Conservation (phyloP, 2,888 invertebrate genomes). For the Chalcosyrphus nemorum region DNA sequence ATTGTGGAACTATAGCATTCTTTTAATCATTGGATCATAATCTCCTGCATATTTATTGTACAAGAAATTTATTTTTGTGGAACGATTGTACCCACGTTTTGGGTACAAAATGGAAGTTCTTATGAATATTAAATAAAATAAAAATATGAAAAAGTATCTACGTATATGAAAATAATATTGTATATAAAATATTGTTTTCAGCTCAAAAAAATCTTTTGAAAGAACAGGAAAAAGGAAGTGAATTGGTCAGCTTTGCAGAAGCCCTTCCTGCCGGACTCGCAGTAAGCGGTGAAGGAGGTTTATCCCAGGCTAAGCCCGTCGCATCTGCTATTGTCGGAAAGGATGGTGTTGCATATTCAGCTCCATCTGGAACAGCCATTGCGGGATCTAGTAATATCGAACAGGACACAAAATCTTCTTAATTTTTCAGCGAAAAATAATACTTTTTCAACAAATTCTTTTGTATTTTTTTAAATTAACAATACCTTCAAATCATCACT, state of each 20-base stretch:
- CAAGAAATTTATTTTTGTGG: too few relatives aligned
- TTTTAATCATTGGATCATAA: too few relatives aligned
- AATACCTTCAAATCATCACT: conserved; percentile 53
- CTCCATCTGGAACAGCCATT: conserved; percentile 83
- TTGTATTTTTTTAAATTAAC: conserved; percentile 40
- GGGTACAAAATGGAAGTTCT: too few relatives aligned
- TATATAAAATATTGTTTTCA: too few relatives aligned
- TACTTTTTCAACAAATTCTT: conserved; percentile 51
- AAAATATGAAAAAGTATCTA: too few relatives aligned
- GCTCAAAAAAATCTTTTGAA: background rate
- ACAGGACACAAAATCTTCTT: conserved; percentile 5
- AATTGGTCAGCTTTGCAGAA: conserved; percentile 77
- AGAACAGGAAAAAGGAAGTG: conserved; percentile 17
- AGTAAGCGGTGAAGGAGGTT: conserved; percentile 79
- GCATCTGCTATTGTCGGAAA: conserved; percentile 83
- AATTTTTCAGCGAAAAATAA: conserved; percentile 49
- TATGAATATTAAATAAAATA: too few relatives aligned
- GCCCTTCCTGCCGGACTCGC: conserved; percentile 83
- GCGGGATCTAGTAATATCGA: conserved; percentile 76
- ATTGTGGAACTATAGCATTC: too few relatives aligned
- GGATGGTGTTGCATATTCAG: conserved; percentile 82
- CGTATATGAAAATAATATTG: too few relatives aligned
- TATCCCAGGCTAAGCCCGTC: conserved; percentile 51
- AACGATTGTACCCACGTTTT: too few relatives aligned
- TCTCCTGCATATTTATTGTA: too few relatives aligned